Conservation (phyloP, 2,113 vertebrate species). For the Gallinago jamesoni region DNA sequence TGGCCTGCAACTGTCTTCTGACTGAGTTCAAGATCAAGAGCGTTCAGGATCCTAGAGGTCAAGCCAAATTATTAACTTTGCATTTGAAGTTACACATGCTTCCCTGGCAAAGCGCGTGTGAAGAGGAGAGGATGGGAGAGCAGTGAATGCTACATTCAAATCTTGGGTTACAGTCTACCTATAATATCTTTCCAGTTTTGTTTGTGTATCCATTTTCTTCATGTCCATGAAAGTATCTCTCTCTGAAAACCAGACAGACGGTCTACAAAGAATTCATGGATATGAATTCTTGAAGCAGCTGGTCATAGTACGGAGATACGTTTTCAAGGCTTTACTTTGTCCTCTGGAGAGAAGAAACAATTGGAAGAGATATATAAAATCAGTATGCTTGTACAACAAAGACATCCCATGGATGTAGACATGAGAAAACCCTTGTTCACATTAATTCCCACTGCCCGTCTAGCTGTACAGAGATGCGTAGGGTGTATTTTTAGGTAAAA, state of each 20-base stretch:
- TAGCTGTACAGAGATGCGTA: neutral
- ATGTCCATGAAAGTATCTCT: neutral
- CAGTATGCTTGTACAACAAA: neutral
- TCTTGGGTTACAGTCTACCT: slow-evolving; percentile 18
- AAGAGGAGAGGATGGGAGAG: neutral
- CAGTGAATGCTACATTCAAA: slow-evolving; percentile 23
- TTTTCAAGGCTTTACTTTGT: neutral
- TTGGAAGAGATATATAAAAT: slow-evolving; percentile 22
- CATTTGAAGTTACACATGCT: neutral
- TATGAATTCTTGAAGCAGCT: slow-evolving; percentile 25
- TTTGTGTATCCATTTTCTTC: neutral
- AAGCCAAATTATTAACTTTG: neutral
- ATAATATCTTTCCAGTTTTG: neutral
- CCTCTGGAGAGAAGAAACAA: neutral
- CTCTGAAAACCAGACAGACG: neutral
- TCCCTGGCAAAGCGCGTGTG: neutral
- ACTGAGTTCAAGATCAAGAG: neutral
- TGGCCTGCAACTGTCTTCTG: neutral
- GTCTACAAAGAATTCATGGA: neutral
- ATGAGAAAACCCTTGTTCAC: neutral
- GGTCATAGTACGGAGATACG: neutral
- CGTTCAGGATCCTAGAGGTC: neutral
- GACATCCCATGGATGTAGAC: neutral
- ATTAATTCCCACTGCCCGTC: neutral
- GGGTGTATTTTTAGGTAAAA: neutral